A percentile compares a stretch with the other conserved stretches of the same genome.
Conservation (phyloP, 1,140 invertebrate species). For the Hermatobates lingyangjiaoensis region DNA sequence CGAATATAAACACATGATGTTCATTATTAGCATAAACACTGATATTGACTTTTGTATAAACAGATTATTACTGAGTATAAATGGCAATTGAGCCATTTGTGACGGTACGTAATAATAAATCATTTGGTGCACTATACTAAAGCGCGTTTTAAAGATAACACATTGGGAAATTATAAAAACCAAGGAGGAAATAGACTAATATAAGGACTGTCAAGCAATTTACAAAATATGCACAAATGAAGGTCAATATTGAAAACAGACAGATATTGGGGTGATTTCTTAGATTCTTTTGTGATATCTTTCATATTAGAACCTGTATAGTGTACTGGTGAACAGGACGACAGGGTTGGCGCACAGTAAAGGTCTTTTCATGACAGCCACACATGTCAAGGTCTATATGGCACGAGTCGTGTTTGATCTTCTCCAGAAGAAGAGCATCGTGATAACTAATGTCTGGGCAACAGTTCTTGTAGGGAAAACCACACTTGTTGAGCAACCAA, state of each 20-base stretch:
- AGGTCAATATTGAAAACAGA: background rate
- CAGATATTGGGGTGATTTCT: background rate
- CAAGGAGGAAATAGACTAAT: too few relatives aligned
- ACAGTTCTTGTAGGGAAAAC: constrained; percentile 71
- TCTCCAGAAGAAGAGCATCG: constrained; percentile 54
- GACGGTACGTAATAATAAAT: too few relatives aligned
- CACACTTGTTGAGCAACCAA: constrained; percentile 69
- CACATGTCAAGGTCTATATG: constrained; percentile 77
- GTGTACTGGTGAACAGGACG: constrained; percentile 53
- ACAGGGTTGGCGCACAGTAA: constrained; percentile 52
- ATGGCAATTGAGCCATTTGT: too few relatives aligned
- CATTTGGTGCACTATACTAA: too few relatives aligned
- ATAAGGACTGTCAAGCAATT: background rate
- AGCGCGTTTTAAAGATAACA: too few relatives aligned
- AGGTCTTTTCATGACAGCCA: constrained; percentile 61
- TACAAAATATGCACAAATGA: background rate
- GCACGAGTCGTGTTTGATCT: constrained; percentile 76
- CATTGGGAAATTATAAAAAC: too few relatives aligned
- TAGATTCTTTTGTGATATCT: too few relatives aligned
- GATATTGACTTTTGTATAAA: too few relatives aligned
- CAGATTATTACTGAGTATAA: too few relatives aligned
- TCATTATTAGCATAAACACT: too few relatives aligned
- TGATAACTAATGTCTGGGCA: constrained; percentile 39
- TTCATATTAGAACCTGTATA: constrained; percentile 34
- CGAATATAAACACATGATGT: too few relatives aligned